A percentile compares a stretch with the other conserved stretches of the same genome.
Conservation (phyloP, 2,797 vertebrate species). For the Dendrocincla tyrannina region DNA sequence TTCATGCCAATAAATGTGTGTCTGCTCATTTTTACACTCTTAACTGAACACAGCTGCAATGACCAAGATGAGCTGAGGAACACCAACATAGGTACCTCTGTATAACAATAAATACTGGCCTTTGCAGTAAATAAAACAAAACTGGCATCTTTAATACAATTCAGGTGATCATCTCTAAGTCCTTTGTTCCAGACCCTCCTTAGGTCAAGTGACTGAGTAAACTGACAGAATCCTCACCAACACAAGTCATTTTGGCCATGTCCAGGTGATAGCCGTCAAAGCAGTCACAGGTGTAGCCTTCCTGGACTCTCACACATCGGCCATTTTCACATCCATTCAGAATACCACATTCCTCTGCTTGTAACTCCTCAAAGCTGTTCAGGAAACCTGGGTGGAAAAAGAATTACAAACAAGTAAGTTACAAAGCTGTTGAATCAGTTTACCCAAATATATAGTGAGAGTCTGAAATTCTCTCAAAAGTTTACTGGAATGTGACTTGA, state of each 20-base stretch:
- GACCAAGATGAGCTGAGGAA: background rate
- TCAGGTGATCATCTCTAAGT: background rate
- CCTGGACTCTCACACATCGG: constrained; percentile 91
- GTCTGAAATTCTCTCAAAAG: background rate
- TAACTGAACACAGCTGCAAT: background rate
- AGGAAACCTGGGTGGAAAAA: constrained; percentile 74
- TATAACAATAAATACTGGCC: background rate
- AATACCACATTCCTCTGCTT: constrained; percentile 94
- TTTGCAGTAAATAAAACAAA: background rate
- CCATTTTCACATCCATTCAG: constrained; percentile 96
- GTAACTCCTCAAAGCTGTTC: constrained; percentile 89
- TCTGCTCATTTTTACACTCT: background rate
- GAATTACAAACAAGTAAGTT: background rate
- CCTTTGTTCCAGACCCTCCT: background rate
- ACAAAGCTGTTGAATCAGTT: background rate
- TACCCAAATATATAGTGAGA: background rate
- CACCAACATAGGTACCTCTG: background rate
- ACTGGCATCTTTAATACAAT: background rate
- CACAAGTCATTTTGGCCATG: constrained; percentile 91
- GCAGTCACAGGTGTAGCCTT: constrained; percentile 97
- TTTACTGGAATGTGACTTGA: constrained; percentile 4
- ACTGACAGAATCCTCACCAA: constrained; percentile 80
- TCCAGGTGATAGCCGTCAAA: constrained; percentile 94
- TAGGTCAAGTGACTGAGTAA: background rate
- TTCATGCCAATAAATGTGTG: background rate